Percentiles rank a stretch among this genome's conserved stretches.
Evolutionary conservation across 2,888 invertebrate species (phyloP).

Genomic region (Drosophila ustulata): DNA sequence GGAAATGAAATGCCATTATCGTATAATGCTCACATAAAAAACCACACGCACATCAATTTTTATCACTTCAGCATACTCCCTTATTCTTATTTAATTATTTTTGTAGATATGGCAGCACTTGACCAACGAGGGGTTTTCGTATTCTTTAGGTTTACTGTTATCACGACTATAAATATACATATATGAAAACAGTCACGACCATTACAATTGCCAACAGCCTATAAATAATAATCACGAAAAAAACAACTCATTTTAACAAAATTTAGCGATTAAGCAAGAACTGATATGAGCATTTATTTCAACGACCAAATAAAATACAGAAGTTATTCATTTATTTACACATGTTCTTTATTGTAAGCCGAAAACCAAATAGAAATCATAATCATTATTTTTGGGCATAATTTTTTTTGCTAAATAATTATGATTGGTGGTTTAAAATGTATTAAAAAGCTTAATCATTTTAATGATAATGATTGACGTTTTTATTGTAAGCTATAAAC

Average conservation of each 20-base stretch:
- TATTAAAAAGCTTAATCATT: too few relatives aligned
- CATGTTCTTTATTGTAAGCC: too few relatives aligned
- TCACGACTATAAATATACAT: conserved; percentile 66
- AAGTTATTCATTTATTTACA: neutral
- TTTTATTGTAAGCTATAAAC: too few relatives aligned
- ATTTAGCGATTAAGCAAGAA: conserved; percentile 18
- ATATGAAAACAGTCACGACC: conserved; percentile 30
- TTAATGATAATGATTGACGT: too few relatives aligned
- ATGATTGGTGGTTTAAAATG: too few relatives aligned
- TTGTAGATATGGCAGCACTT: conserved; percentile 37
- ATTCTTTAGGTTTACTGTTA: conserved; percentile 38
- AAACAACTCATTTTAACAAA: conserved; percentile 7
- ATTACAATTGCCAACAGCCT: conserved; percentile 45
- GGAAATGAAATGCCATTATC: conserved; percentile 29
- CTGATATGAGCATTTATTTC: conserved; percentile 6
- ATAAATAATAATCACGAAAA: conserved; percentile 53
- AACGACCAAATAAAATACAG: conserved; percentile 30
- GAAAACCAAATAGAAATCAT: too few relatives aligned
- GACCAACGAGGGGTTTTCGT: conserved; percentile 1
- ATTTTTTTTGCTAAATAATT: too few relatives aligned
- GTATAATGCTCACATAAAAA: neutral
- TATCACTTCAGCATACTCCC: conserved; percentile 2
- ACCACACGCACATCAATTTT: conserved; percentile 16
- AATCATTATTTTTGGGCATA: too few relatives aligned
- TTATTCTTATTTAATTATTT: neutral